phyloP scores from a whole-genome alignment of 2,113 vertebrate genomes.

The Tupaia tana region DNA sequence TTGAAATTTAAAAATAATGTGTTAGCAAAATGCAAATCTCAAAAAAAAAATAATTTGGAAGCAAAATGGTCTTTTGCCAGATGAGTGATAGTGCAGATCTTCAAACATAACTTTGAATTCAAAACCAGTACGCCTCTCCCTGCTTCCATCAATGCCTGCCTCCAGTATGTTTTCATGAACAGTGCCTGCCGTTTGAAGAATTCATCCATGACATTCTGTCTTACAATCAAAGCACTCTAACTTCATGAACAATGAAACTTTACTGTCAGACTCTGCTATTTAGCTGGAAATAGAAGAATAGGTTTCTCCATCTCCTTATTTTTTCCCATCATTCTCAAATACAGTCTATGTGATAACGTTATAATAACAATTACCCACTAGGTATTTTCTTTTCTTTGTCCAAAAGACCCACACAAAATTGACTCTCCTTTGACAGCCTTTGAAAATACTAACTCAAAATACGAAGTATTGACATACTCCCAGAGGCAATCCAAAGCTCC shows the following conservation, averaged over 20 bases:
- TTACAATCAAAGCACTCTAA: constrained; percentile 52
- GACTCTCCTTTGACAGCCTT: constrained; percentile 25
- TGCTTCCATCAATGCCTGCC: neutral
- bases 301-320: neutral
- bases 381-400: constrained; percentile 47
- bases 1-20: neutral
- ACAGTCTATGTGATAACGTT: constrained; percentile 37
- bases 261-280: constrained; percentile 14
- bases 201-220: neutral
- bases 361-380: constrained; percentile 26
- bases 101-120: neutral
- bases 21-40: constrained; percentile 13
- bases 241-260: constrained; percentile 50
- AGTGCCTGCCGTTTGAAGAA: neutral
- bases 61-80: neutral
- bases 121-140: neutral
- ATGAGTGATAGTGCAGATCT: neutral
- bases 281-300: constrained; percentile 55
- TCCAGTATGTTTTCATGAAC: neutral
- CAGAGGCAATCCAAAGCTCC: neutral
- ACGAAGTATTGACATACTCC: constrained; percentile 5
- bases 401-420: constrained; percentile 34
- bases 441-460: constrained; percentile 54
- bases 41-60: neutral
- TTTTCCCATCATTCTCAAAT: constrained; percentile 33